A percentile compares a stretch with the other conserved stretches of the same genome.
Evolutionary conservation across 2,113 vertebrate genomes (phyloP).

Genomic region (Cephalophus harveyi): DNA sequence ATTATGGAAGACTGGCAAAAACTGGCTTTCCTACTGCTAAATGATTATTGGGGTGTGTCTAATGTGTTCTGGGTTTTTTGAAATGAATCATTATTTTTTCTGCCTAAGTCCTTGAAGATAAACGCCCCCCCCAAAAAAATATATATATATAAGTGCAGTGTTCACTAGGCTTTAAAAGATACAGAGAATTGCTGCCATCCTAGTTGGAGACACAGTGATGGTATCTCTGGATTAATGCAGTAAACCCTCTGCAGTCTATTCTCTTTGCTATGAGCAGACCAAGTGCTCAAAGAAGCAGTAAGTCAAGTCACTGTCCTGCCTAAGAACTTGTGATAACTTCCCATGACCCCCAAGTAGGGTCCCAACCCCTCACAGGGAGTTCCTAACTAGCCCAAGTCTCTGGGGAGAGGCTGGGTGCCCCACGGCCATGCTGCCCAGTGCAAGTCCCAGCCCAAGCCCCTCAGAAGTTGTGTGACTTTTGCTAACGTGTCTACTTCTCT

Average conservation of each 20-base stretch:
- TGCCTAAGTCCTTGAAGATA: not conserved
- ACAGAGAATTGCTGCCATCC: not conserved
- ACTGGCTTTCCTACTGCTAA: not conserved
- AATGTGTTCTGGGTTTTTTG: not conserved
- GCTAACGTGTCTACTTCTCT: not conserved
- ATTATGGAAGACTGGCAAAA: not conserved
- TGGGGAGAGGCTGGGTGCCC: not conserved
- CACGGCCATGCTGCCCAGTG: accelerated
- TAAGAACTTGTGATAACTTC: not conserved
- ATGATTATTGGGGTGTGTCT: not conserved
- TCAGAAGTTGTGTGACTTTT: not conserved
- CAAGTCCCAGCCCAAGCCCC: not conserved
- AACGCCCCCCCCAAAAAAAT: not conserved
- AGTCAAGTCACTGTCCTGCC: not conserved
- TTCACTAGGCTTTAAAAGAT: not conserved
- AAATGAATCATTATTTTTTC: constrained; percentile 1
- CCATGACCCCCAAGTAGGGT: not conserved
- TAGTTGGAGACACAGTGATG: not conserved
- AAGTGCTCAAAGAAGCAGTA: not conserved
- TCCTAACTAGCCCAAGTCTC: not conserved
- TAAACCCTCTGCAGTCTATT: accelerated
- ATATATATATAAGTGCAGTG: not conserved
- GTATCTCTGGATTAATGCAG: not conserved
- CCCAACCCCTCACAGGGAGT: not conserved
- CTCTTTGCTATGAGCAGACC: not conserved